Conservation (phyloP, 2,888 invertebrate genomes). For the Catotricha subobsoleta region DNA sequence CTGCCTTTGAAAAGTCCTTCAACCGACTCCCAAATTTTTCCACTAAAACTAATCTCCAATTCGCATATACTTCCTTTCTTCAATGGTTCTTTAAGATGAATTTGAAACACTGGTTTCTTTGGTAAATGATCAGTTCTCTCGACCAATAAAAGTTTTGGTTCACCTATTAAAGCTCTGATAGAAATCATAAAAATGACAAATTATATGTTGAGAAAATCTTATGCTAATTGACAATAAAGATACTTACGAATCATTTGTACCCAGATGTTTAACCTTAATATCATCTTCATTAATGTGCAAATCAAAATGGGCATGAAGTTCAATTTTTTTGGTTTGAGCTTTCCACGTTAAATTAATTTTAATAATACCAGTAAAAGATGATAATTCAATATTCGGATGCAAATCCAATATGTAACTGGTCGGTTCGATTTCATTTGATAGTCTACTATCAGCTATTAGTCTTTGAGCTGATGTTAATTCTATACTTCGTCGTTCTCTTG, state of each 20-base stretch:
- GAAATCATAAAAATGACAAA: not conserved
- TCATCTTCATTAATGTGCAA: conserved; percentile 37
- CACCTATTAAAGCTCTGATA: not conserved
- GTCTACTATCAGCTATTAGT: conserved; percentile 41
- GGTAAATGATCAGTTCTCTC: conserved; percentile 33
- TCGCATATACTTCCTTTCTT: conserved; percentile 39
- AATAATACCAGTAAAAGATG: conserved; percentile 47
- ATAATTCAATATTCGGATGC: conserved; percentile 45
- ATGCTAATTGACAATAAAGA: not conserved
- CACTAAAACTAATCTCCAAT: conserved; percentile 45
- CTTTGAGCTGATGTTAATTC: conserved; percentile 52
- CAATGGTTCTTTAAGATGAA: conserved; percentile 39
- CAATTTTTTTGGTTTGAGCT: conserved; percentile 40
- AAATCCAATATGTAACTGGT: conserved; percentile 46
- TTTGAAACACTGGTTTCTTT: conserved; percentile 41
- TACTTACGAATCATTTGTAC: conserved; percentile 21
- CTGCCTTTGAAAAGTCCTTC: conserved; percentile 52
- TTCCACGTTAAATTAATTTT: conserved; percentile 50
- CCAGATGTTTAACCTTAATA: conserved; percentile 29
- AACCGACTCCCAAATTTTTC: conserved; percentile 41
- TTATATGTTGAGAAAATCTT: not conserved
- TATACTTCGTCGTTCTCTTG: conserved; percentile 35
- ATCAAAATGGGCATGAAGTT: conserved; percentile 46
- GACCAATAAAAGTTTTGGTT: conserved; percentile 11
- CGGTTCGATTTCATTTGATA: conserved; percentile 45